Base-by-base conservation (phyloP, 1,140 invertebrate genomes). In the Hypothenemus hampei region DNA sequence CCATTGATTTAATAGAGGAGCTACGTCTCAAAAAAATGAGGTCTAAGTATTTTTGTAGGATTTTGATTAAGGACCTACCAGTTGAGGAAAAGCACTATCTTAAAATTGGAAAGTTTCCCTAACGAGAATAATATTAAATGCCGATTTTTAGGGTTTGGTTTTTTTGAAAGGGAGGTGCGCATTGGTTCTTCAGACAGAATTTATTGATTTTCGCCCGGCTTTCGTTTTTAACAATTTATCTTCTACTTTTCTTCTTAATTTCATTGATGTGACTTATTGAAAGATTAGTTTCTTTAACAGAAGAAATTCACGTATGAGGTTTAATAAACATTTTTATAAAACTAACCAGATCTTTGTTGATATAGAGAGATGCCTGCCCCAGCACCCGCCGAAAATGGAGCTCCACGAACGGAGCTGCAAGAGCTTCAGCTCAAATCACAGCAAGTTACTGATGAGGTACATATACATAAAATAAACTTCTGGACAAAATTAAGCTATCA, bases 361-460 rank as follows among this genome's bases (percentile, higher is more conserved):
- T 31, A 11, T 31, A 31, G 11, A 48, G 72, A 60, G 63, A 79
- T 80, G 77, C 78, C 78, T 64, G 78, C 79, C 60, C 79, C 81
- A 52, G 78, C 82, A 61, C 74, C 73, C 21, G 78, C 77, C 61
- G 82, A 82, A 65, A 79, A 78, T 72, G 84, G 81, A 40, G 86
- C 83, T 47, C 89, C 89, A 19, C 81, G 83, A 68, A 87, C 90
- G 41, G 92, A 95, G 72, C 76, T 95, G 58, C 89, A 95, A 69
- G 89, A 93, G 74, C 73, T 97, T 57, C 92, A 96, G 73, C 79
- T 92, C 67, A 86, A 86, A 71, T 80, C 89, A 54, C 87, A 87
- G 66, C 81, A 91, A 73, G 81, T 83, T 63, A 93, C 92, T 65
- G 92, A 97, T 89, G 92, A 93, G 77, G 89, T 92, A 70, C 78